Base-by-base conservation (phyloP, 1,140 invertebrate genomes). In the Thaumetopoea pityocampa region DNA sequence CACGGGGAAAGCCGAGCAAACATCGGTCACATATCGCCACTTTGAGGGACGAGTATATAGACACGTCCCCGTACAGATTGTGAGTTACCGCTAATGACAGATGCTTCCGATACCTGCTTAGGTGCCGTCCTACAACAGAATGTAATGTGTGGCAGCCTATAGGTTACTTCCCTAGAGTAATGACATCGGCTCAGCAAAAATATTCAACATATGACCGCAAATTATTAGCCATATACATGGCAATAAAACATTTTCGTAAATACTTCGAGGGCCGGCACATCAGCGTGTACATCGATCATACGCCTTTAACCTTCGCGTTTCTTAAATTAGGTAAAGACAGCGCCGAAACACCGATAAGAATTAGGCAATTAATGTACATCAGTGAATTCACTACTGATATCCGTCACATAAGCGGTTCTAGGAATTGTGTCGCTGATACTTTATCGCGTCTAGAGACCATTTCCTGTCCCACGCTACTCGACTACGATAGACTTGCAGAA, bases 181-280 rank as follows among this genome's bases (percentile, higher is more conserved):
- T 47, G 6, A 15, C 35, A 0, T 1, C 14, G n/a, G 8, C 44
- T 1, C 29, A 47, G 34, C 16, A 28, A n/a, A 47, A 35, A n/a
- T 47, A 47, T 5, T 20, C 8, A 11, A 15, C 44, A 0, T 51
- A 44, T 12, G 48, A 51, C 11, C 67, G 77, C 3, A 85, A 88
- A 56, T 47, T 87, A 5, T 42, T 86, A 3, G 84, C 79, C 3
- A 78, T 82, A 27, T 87, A 85, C 51, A n/a, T 30, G 0, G 57
- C 64, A 4, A 42, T 84, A 1, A 55, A 67, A 40, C 57, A 73
- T 33, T 46, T 51, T 41, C 10, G 43, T 1, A 29, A 41, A 1
- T 4, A 36, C n/a, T 23, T 52, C 26, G 49, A 52, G 27, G 49
- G 40, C 3, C 29, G 23, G 1, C 6, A 41, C 7, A 4, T 48